Evolutionary conservation across 2,888 invertebrate genomes (phyloP), one percentile per base, ranked within the genome.

Genomic region (Dendrolimus pini): DNA sequence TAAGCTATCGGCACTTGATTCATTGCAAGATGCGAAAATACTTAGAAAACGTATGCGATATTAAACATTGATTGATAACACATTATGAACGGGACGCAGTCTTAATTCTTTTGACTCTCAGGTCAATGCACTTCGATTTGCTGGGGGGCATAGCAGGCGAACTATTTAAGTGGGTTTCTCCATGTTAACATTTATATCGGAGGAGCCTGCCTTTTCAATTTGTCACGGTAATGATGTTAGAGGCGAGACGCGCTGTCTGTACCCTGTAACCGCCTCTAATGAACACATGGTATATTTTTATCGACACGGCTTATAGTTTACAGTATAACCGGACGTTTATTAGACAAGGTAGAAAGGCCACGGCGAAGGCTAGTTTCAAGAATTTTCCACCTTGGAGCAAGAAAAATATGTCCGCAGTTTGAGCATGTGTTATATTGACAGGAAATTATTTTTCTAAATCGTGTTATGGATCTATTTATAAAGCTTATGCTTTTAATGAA

Each of bases 281-380:
- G 76, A 77, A 77, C 75, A 76, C 66, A 68, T 70, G 70, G 74
- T 78, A 82, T 85, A 83, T 86, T 83, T 83, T 79, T 81, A 80
- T 69, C 71, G 65, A 63, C 70, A 57, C 62, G 9, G 12, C 47
- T 47, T 12, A 9, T 47, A 47, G 47, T 47, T 47, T 66, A 68
- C 61, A 6, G 30, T 71, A 60, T 54, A 54, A 56, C 59, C 66
- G 66, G 65, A 66, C 70, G 67, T 74, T 78, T 77, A 83, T 87
- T 80, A 76, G 79, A 76, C 77, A 68, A 71, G 72, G 72, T 80
- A 72, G 75, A 77, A 82, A 84, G 81, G 82, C 80, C 85, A 83
- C 72, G 82, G 81, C 71, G 80, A 85, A 85, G 85, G 82, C 76
- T 9, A 10, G 47, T 77, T 74, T 62, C 65, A 66, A 12, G 47